A percentile compares a stretch with the other conserved stretches of the same genome.
Evolutionary conservation across 1,140 invertebrate genomes (phyloP).

Genomic region (Heliconius nattereri): DNA sequence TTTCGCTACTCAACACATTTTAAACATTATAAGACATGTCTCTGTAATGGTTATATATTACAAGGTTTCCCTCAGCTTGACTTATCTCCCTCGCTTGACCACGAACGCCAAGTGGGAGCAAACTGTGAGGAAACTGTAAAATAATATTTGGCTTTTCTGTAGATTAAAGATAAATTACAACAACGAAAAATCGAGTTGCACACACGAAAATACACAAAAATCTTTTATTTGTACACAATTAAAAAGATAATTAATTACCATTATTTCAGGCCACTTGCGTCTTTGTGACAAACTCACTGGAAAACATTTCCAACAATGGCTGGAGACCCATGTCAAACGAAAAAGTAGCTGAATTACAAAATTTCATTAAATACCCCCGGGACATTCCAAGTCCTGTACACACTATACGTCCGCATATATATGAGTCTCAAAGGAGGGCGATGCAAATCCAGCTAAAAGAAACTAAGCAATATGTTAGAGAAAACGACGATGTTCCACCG

Average conservation of each 20-base stretch:
- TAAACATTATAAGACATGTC: too few species aligned
- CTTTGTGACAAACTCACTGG: conserved; percentile 29
- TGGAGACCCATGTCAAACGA: conserved; percentile 53
- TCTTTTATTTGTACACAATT: neutral
- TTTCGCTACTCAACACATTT: too few species aligned
- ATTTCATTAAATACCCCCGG: conserved; percentile 32
- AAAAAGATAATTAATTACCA: conserved; percentile 32
- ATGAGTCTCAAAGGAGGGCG: neutral
- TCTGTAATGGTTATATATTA: too few species aligned
- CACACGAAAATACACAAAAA: neutral
- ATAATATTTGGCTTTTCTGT: too few species aligned
- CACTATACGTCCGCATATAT: neutral
- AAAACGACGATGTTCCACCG: neutral
- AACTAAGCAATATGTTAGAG: neutral
- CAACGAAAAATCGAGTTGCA: neutral
- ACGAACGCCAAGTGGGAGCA: too few species aligned
- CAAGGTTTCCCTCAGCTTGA: too few species aligned
- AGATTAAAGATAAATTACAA: too few species aligned
- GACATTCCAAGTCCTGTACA: neutral
- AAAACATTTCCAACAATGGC: conserved; percentile 44
- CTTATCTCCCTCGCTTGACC: too few species aligned
- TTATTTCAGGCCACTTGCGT: conserved; percentile 36
- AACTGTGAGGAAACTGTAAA: too few species aligned
- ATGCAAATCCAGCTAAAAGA: conserved; percentile 1
- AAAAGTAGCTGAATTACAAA: conserved; percentile 38